Percentiles rank a stretch among this genome's conserved stretches.
Evolutionary conservation across 2,113 vertebrate species (phyloP).

Genomic region (Nycticorax nycticorax): DNA sequence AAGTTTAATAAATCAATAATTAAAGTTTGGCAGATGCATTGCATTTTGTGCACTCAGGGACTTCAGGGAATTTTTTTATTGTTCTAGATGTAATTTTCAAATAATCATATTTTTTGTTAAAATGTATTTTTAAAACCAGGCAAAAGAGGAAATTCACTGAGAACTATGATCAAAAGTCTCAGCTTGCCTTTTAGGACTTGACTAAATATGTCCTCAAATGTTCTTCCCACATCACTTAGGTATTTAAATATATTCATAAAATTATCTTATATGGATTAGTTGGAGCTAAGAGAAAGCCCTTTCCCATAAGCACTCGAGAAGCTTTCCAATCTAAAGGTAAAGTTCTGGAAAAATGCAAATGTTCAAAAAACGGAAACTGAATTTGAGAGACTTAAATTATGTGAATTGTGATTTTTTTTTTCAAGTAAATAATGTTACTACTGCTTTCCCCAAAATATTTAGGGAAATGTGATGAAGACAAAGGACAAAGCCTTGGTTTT

Average conservation of each 20-base stretch:
- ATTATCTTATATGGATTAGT: background rate
- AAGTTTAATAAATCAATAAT: background rate
- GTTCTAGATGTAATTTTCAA: background rate
- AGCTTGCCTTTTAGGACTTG: background rate
- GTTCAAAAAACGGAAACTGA: background rate
- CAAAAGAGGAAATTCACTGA: background rate
- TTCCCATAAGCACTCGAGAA: background rate
- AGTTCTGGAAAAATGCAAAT: background rate
- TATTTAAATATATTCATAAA: background rate
- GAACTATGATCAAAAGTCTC: background rate
- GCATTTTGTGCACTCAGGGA: background rate
- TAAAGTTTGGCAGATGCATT: background rate
- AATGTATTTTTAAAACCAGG: background rate
- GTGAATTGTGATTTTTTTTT: background rate
- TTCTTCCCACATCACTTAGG: background rate
- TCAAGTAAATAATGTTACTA: background rate
- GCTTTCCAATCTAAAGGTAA: background rate
- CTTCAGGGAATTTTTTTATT: background rate
- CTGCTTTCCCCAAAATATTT: background rate
- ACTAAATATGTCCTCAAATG: background rate
- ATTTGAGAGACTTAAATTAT: accelerated
- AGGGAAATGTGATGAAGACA: background rate
- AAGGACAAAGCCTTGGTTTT: background rate
- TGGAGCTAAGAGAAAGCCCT: background rate
- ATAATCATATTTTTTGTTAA: background rate